Percentiles rank a stretch among this genome's conserved stretches.
Evolutionary conservation across 1,140 invertebrate species (phyloP).

Genomic region (Subanguina moxae): DNA sequence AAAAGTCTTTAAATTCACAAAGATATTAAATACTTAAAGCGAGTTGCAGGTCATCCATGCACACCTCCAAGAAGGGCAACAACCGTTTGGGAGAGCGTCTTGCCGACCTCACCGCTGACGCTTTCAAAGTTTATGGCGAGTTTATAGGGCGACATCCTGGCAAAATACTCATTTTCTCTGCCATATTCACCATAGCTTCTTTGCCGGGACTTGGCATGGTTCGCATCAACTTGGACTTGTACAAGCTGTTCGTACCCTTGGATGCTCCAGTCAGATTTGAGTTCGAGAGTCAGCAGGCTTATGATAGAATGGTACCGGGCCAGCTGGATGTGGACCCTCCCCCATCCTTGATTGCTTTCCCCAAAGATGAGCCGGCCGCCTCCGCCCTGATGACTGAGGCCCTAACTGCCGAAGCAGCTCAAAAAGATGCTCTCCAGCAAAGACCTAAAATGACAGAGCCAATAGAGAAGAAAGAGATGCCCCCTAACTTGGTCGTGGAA

Average conservation of each 20-base stretch:
- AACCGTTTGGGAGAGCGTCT: constrained; percentile 26
- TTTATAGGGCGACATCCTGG: constrained; percentile 48
- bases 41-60: too few species aligned
- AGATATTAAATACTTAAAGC: too few species aligned
- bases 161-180: constrained; percentile 36
- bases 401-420: background rate
- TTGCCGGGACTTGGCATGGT: constrained; percentile 50
- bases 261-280: constrained; percentile 56
- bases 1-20: too few species aligned
- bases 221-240: constrained; percentile 55
- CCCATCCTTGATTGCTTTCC: background rate
- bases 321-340: constrained; percentile 3
- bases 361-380: background rate
- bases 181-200: constrained; percentile 44
- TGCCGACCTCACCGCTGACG: constrained; percentile 35
- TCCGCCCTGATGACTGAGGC: background rate
- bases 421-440: background rate
- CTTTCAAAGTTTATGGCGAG: constrained; percentile 32
- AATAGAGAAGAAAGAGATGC: too few species aligned
- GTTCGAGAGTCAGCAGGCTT: constrained; percentile 44
- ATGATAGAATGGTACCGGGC: constrained; percentile 38
- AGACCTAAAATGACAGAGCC: too few species aligned
- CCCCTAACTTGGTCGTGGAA: too few species aligned
- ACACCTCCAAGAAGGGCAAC: background rate
- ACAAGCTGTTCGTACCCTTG: constrained; percentile 56